These are phyloP conservation scores for Cyprinodon brontotheroides DNA, from an alignment of 2,113 vertebrate genomes.

Conservation along the genomic window DNA sequence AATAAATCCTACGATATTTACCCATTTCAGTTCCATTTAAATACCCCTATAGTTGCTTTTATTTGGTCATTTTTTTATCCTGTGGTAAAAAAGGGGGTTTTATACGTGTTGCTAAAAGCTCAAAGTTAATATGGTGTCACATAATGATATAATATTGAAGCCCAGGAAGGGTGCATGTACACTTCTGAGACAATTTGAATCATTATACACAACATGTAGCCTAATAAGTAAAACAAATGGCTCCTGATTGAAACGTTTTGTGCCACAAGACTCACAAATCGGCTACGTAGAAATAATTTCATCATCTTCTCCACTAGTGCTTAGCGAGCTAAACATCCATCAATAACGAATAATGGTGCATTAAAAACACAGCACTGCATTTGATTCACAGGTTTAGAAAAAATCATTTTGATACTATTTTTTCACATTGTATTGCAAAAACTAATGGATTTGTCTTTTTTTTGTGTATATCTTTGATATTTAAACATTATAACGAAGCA, in stretches of 20 bases:
- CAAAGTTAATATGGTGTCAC: background rate
- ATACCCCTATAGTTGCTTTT: background rate
- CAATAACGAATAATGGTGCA: constrained; percentile 38
- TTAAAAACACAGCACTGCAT: constrained; percentile 40
- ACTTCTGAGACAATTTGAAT: background rate
- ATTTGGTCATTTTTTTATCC: background rate
- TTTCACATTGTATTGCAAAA: constrained; percentile 55
- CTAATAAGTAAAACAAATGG: background rate
- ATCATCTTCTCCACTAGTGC: constrained; percentile 2
- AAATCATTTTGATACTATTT: constrained; percentile 69
- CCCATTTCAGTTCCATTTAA: background rate
- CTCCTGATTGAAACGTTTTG: background rate
- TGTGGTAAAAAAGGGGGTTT: background rate
- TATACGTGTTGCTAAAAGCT: background rate
- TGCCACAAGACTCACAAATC: constrained; percentile 13
- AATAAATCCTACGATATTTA: background rate
- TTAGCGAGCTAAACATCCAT: constrained; percentile 44
- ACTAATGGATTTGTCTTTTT: constrained; percentile 45
- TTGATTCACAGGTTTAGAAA: constrained; percentile 51
- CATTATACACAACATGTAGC: constrained; percentile 7
- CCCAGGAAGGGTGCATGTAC: background rate
- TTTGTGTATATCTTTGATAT: constrained; percentile 55
- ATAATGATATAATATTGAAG: background rate
- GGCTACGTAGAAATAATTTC: background rate
- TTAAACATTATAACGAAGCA: constrained; percentile 37